Evolutionary conservation across 2,888 invertebrate species (phyloP).

Genomic region (Lasioglossum vierecki): DNA sequence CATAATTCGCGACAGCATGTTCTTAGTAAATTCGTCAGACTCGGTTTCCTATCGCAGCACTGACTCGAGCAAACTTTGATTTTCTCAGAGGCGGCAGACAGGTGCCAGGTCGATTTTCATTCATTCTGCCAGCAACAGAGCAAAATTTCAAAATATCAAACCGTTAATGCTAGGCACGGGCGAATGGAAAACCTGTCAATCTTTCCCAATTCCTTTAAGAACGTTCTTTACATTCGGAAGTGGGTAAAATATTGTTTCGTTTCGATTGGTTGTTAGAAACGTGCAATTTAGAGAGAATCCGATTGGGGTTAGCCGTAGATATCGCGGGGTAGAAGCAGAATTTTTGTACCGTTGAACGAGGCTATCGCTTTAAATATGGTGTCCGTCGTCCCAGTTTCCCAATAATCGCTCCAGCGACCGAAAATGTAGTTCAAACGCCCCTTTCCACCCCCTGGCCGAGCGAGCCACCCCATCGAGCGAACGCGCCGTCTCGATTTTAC

Average conservation of each 20-base stretch:
- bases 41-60: neutral
- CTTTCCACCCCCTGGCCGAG: neutral
- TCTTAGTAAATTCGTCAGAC: neutral
- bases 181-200: neutral
- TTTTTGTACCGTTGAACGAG: neutral
- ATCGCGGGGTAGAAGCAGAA: neutral
- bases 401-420: conserved; percentile 10
- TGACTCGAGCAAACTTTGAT: neutral
- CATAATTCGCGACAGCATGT: neutral
- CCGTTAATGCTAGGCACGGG: neutral
- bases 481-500: conserved; percentile 23
- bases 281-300: no score
- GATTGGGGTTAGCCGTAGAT: neutral
- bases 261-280: no score
- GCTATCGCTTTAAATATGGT: conserved; percentile 19
- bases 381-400: conserved; percentile 12
- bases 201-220: neutral
- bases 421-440: conserved; percentile 7
- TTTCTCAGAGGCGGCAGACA: neutral
- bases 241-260: neutral
- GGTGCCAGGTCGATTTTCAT: neutral
- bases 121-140: neutral
- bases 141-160: neutral
- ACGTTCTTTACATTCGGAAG: neutral
- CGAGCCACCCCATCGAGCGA: neutral